Evolutionary conservation across 2,113 vertebrate genomes (phyloP).

Genomic region (Silurus glanis): DNA sequence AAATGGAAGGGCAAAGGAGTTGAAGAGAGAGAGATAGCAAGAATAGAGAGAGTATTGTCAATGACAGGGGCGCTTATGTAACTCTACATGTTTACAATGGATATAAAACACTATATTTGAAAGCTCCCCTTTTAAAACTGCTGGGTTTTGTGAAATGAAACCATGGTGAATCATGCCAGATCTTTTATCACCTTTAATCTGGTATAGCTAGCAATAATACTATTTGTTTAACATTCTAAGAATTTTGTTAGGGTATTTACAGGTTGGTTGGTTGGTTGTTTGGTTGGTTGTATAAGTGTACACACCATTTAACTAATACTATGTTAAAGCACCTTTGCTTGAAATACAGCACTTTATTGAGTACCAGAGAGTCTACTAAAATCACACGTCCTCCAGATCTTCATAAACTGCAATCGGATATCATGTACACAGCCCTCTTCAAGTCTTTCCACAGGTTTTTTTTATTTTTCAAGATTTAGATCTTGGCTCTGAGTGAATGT

Average conservation of each 20-base stretch:
- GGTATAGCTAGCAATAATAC: background rate
- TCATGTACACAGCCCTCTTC: background rate
- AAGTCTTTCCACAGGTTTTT: background rate
- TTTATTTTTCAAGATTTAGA: background rate
- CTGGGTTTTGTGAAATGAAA: background rate
- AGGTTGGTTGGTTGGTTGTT: too few species aligned
- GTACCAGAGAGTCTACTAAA: background rate
- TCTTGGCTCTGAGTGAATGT: background rate
- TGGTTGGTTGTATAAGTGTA: background rate
- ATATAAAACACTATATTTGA: background rate
- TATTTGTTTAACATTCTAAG: too few species aligned
- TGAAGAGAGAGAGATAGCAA: background rate
- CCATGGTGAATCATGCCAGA: background rate
- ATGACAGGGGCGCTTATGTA: background rate
- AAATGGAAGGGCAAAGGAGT: background rate
- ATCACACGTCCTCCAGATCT: background rate
- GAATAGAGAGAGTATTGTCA: background rate
- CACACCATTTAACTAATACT: background rate
- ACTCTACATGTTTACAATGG: background rate
- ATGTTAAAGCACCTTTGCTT: background rate
- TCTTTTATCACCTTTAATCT: background rate
- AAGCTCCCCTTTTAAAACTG: background rate
- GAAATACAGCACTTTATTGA: background rate
- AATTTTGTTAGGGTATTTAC: too few species aligned
- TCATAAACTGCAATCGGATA: background rate